These are phyloP conservation scores for Acanthurus lineatus DNA, from an alignment of 2,797 vertebrate species.

Conservation along the genomic window DNA sequence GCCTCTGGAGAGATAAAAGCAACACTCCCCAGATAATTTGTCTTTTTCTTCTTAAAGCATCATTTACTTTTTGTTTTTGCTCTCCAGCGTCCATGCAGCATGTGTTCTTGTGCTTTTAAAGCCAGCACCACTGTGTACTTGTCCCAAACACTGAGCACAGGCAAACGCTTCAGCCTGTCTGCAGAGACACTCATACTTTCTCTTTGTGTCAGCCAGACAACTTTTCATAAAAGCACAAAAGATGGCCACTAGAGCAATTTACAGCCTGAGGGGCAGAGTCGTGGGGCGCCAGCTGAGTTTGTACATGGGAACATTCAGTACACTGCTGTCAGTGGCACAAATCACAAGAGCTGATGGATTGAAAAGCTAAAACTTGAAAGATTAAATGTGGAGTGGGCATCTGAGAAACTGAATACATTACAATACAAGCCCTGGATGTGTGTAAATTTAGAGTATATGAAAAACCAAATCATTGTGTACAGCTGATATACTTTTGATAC, in stretches of 20 bases:
- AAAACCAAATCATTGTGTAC: neutral
- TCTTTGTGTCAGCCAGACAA: slow-evolving; percentile 66
- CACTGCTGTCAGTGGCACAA: slow-evolving; percentile 35
- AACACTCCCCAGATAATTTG: slow-evolving; percentile 31
- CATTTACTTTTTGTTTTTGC: slow-evolving; percentile 31
- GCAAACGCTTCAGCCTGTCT: slow-evolving; percentile 64
- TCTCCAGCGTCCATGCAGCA: slow-evolving; percentile 34
- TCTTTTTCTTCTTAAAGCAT: slow-evolving; percentile 37
- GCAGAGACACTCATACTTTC: slow-evolving; percentile 65
- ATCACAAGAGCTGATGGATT: slow-evolving; percentile 28
- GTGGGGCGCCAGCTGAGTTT: slow-evolving; percentile 36
- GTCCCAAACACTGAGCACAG: slow-evolving; percentile 52
- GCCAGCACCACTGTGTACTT: slow-evolving; percentile 29
- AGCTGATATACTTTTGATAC: slow-evolving; percentile 7
- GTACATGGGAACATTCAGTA: slow-evolving; percentile 39
- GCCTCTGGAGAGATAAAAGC: slow-evolving; percentile 52
- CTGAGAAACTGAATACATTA: slow-evolving; percentile 22
- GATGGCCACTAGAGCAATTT: slow-evolving; percentile 49
- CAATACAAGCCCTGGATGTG: neutral
- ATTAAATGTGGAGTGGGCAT: neutral
- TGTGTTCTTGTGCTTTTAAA: slow-evolving; percentile 42
- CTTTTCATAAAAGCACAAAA: slow-evolving; percentile 65
- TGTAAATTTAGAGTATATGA: neutral
- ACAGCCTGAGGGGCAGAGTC: slow-evolving; percentile 55
- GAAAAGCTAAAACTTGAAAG: slow-evolving; percentile 23